Evolutionary conservation across 2,113 vertebrate genomes (phyloP).

Genomic region (Pantherophis guttatus): DNA sequence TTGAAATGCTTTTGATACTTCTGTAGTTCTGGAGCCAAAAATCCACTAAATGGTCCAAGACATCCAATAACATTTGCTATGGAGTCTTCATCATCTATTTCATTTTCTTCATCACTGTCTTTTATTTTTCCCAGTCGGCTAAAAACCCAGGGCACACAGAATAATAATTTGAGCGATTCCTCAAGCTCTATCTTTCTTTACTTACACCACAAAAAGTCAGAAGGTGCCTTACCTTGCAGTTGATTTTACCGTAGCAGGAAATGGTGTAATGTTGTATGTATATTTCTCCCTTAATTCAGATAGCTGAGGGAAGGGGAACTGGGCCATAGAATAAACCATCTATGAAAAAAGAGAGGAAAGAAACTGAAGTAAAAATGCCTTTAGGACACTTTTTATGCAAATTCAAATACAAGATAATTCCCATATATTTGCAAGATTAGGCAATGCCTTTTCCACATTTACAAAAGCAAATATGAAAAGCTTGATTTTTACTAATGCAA

Average conservation of each 20-base stretch:
- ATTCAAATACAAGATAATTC: not conserved
- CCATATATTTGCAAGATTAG: conserved; percentile 15
- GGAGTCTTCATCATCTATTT: conserved; percentile 89
- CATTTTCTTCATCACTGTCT: conserved; percentile 94
- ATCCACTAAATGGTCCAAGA: conserved; percentile 89
- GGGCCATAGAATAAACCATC: conserved; percentile 95
- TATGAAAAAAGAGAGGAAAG: conserved; percentile 49
- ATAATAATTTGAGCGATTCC: not conserved
- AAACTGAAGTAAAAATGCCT: not conserved
- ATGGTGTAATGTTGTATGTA: conserved; percentile 98
- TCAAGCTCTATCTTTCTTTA: not conserved
- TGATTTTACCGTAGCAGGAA: conserved; percentile 86
- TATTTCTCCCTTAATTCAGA: conserved; percentile 96
- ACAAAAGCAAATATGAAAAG: conserved; percentile 15
- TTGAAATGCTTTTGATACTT: conserved; percentile 90
- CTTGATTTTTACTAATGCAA: conserved; percentile 20
- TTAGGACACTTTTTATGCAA: conserved; percentile 22
- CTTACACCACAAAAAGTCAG: not conserved
- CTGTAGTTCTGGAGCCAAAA: conserved; percentile 90
- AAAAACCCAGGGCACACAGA: conserved; percentile 30
- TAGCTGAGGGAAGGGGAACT: conserved; percentile 94
- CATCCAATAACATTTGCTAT: conserved; percentile 86
- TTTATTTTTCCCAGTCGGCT: conserved; percentile 74
- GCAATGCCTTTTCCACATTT: not conserved
- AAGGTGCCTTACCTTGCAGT: conserved; percentile 77